phyloP scores from a whole-genome alignment of 2,888 invertebrate species.

The Rutpela maculata region DNA sequence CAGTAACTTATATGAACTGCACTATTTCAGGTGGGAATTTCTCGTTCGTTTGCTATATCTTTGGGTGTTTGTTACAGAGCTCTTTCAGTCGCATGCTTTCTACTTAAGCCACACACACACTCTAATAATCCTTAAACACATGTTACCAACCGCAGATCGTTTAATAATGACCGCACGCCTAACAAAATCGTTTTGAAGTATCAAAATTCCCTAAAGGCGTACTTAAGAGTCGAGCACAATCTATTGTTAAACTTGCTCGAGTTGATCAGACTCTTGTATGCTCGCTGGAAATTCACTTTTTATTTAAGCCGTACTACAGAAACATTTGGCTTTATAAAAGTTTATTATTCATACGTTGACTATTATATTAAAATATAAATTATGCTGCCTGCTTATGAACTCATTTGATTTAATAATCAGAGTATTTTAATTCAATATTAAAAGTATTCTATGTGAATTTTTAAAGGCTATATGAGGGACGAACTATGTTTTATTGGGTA shows the following conservation, averaged over 20 bases:
- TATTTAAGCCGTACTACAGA: constrained; percentile 30
- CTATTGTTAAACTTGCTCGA: constrained; percentile 43
- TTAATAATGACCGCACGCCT: constrained; percentile 68
- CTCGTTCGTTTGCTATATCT: no score
- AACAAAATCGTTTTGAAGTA: constrained; percentile 70
- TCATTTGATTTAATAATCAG: background rate
- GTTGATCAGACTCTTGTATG: constrained; percentile 27
- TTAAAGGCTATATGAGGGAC: no score
- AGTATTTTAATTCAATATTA: background rate
- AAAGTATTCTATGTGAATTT: background rate
- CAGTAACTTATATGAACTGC: no score
- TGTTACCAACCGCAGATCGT: constrained; percentile 70
- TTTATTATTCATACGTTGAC: constrained; percentile 18
- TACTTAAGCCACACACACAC: no score
- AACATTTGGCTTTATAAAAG: constrained; percentile 19
- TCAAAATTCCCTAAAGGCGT: constrained; percentile 68
- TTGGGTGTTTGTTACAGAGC: no score
- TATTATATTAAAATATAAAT: background rate
- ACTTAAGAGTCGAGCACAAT: constrained; percentile 44
- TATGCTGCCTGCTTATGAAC: background rate
- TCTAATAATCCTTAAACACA: constrained; percentile 71
- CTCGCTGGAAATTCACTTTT: constrained; percentile 17
- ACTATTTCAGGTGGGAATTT: no score
- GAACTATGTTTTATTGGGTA: no score
- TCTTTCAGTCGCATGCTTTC: no score